phyloP scores from a whole-genome alignment of 2,113 vertebrate species.

The Centropus unirufus region DNA sequence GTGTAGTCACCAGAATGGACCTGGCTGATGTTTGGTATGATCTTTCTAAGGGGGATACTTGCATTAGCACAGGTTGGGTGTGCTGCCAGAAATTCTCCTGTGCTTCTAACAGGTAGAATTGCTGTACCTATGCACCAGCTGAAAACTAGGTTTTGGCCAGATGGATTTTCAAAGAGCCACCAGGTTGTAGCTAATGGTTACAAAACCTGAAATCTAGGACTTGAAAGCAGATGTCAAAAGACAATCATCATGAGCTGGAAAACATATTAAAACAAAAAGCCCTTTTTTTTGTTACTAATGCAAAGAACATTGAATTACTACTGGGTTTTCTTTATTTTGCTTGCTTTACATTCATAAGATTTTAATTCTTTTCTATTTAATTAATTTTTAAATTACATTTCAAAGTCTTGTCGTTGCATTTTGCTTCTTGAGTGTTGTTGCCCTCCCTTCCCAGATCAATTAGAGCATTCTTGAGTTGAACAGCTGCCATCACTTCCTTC shows the following conservation, averaged over 20 bases:
- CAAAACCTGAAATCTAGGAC: neutral
- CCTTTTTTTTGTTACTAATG: neutral
- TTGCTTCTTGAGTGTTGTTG: neutral
- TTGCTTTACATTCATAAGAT: rapidly evolving
- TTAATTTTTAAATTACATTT: neutral
- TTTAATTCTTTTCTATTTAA: rapidly evolving
- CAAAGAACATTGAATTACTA: neutral
- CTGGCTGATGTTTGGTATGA: neutral
- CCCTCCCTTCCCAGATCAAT: neutral
- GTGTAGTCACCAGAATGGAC: neutral
- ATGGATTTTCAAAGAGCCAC: neutral
- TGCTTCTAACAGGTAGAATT: neutral
- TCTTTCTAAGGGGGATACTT: neutral
- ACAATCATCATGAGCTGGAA: neutral
- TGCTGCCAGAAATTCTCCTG: neutral
- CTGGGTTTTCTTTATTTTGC: neutral
- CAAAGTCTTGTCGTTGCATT: neutral
- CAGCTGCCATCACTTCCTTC: neutral
- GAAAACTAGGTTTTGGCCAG: neutral
- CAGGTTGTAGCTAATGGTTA: neutral
- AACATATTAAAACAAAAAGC: neutral
- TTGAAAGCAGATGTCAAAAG: neutral
- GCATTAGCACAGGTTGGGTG: neutral
- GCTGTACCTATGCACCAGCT: rapidly evolving
- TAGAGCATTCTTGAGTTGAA: neutral